Evolutionary conservation across 2,113 vertebrate species (phyloP).

Genomic region (Elephantulus edwardii): DNA sequence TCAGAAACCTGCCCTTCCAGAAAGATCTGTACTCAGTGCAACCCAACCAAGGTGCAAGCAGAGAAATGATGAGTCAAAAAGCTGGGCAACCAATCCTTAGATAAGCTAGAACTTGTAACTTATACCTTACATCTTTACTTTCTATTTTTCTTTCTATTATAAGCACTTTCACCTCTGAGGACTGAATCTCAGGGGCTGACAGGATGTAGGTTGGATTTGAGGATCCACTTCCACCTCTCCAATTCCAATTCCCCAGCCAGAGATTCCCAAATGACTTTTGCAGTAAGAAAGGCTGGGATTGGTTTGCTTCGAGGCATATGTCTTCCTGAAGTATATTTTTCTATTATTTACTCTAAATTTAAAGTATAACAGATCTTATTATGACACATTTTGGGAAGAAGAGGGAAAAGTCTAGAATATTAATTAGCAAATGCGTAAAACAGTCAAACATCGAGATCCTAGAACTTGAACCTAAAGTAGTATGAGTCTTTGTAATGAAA

Average conservation of each 20-base stretch:
- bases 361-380: neutral
- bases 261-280: neutral
- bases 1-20: neutral
- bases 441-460: neutral
- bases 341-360: slow-evolving; percentile 9
- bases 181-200: neutral
- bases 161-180: neutral
- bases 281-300: neutral
- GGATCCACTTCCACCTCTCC: too few species aligned
- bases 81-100: neutral
- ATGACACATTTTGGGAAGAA: slow-evolving; percentile 21
- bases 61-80: neutral
- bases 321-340: neutral
- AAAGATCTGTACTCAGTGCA: neutral
- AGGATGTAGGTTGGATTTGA: neutral
- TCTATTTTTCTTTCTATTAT: neutral
- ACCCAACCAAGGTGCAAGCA: rapidly evolving
- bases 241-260: neutral
- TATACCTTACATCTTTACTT: neutral
- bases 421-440: slow-evolving; percentile 4
- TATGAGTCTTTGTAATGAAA: slow-evolving; percentile 5
- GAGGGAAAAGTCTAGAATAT: neutral
- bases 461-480: neutral
- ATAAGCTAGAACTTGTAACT: too few species aligned
- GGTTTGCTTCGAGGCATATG: neutral